phyloP scores from a whole-genome alignment of 1,140 invertebrate species.

The Sitodiplosis mosellana region DNA sequence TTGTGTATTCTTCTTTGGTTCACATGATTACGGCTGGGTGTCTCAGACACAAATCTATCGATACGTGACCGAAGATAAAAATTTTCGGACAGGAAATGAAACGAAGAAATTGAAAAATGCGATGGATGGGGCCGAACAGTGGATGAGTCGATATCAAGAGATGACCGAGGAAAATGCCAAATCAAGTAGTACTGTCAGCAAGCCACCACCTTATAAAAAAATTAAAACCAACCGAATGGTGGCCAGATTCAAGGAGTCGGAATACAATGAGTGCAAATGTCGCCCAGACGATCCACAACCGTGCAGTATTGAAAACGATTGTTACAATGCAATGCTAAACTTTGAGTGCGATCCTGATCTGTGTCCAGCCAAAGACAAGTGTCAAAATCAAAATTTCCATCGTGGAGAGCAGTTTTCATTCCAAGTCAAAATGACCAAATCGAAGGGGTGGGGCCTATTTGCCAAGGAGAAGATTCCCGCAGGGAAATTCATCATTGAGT shows the following conservation, averaged over 20 bases:
- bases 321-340: conserved; percentile 74
- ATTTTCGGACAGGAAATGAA: background rate
- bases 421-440: too few relatives aligned
- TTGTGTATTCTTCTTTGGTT: conserved; percentile 82
- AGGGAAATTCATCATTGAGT: too few relatives aligned
- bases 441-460: too few relatives aligned
- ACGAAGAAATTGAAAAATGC: conserved; percentile 16
- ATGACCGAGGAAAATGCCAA: conserved; percentile 25
- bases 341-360: too few relatives aligned
- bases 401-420: conserved; percentile 58
- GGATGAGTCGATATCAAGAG: too few relatives aligned
- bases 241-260: too few relatives aligned
- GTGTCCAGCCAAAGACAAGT: too few relatives aligned
- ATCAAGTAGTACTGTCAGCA: conserved; percentile 22
- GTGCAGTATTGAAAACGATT: conserved; percentile 66
- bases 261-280: too few relatives aligned
- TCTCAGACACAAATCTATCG: conserved; percentile 60
- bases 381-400: conserved; percentile 77
- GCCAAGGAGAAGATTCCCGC: too few relatives aligned
- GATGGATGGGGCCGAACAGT: conserved; percentile 27
- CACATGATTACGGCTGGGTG: conserved; percentile 83
- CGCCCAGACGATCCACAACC: conserved; percentile 47
- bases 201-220: conserved; percentile 58
- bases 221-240: too few relatives aligned
- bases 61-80: conserved; percentile 40